These are phyloP conservation scores for Lordiphosa collinella DNA, from an alignment of 1,140 invertebrate species.

Conservation along the genomic window DNA sequence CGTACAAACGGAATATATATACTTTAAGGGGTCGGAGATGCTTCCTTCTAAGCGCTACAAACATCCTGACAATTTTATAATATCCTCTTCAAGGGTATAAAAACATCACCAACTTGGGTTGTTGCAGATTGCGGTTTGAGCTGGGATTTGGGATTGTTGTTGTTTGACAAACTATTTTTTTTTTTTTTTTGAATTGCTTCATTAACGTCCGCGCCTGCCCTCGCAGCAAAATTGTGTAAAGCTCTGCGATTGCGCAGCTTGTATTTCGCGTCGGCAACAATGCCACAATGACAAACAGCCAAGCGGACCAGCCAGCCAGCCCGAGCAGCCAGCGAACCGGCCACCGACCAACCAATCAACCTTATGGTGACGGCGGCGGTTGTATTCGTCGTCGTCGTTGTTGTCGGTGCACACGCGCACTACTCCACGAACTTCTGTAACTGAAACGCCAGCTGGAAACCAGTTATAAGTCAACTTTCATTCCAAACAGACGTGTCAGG, in stretches of 20 bases:
- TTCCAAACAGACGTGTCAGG: constrained; percentile 70
- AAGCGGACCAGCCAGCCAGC: constrained; percentile 16
- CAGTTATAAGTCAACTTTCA: constrained; percentile 79
- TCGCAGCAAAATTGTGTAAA: constrained; percentile 60
- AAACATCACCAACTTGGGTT: no score
- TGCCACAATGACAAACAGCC: constrained; percentile 65
- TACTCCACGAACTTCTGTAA: constrained; percentile 41
- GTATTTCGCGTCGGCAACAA: constrained; percentile 69
- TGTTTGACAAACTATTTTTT: background rate
- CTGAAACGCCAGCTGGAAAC: constrained; percentile 46
- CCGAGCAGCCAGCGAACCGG: constrained; percentile 12
- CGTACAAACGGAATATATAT: no score
- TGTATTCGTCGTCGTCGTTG: constrained; percentile 12
- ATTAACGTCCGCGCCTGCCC: no score
- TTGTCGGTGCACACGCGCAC: constrained; percentile 51
- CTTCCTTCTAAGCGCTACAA: no score
- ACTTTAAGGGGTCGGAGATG: no score
- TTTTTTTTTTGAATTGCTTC: no score
- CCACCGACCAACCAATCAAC: constrained; percentile 46
- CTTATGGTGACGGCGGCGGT: constrained; percentile 33
- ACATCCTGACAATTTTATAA: no score
- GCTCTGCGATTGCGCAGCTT: constrained; percentile 65
- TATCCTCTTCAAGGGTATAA: no score
- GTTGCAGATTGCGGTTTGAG: no score
- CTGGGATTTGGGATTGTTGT: no score